Base-by-base conservation (phyloP, 2,113 vertebrate species). In the Larimichthys polyactis region DNA sequence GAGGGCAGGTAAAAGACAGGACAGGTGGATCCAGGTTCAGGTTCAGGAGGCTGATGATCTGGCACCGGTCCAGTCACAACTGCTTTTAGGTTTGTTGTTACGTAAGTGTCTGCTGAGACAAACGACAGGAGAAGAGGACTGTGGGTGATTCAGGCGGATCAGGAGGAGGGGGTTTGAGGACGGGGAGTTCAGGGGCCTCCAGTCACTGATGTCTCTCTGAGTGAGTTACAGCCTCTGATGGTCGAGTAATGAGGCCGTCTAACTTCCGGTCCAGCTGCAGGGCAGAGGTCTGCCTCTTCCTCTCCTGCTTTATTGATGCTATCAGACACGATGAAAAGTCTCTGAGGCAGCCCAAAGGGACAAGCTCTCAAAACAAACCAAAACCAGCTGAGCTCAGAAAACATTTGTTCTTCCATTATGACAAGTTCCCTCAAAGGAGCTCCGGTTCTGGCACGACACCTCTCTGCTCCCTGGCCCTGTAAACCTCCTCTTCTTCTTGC, bases 171-270 rank as follows among this genome's bases (percentile, higher is more conserved):
- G 54, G 49, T 5, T 7, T 8, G 60, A 57, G 71, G 32, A 32
- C 60, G 11, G 16, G 43, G 46, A 22, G 65, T 63, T 83, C 59
- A 57, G 65, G 75, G 76, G 22, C 29, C 63, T 55, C 32, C 32
- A 36, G 32, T 74, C 48, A 9, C 69, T 43, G 59, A 65, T 36
- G 71, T 87, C 70, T 73, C 75, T 67, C 52, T 83, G 77, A 81
- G 76, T 52, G 67, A 82, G 58, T 58, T 69, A 16, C 22, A 67
- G 80, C 78, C 32, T 77, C 52, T 88, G 84, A 91, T 83, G 86
- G 69, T 64, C 11, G 32, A 71, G 49, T 87, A 90, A 91, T 85
- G 84, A 90, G 78, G 64, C 79, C 65, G 71, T 74, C 16, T 43
- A 29, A 75, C 82, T 78, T 59, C 14, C 29, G 19, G 84, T 16